phyloP scores from a whole-genome alignment of 2,888 invertebrate genomes.

The Pammene aurita region DNA sequence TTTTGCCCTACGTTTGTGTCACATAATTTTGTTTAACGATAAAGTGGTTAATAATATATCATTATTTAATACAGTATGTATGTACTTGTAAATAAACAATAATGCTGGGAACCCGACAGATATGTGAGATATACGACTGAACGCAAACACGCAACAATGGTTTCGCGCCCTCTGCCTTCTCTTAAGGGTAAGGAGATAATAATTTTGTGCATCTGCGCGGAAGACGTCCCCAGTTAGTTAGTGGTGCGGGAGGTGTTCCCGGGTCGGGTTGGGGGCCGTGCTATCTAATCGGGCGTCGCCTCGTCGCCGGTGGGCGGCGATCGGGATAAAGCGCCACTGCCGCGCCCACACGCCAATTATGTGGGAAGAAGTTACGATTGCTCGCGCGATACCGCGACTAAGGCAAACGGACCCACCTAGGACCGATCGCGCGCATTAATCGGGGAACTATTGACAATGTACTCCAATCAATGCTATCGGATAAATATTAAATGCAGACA shows the following conservation, averaged over 20 bases:
- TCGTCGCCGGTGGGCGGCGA: constrained; percentile 79
- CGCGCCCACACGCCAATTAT: constrained; percentile 82
- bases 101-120: background rate
- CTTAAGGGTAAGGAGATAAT: constrained; percentile 45
- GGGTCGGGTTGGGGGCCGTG: constrained; percentile 68
- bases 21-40: too few species aligned
- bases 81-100: too few species aligned
- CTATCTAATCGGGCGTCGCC: constrained; percentile 77
- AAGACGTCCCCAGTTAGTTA: constrained; percentile 54
- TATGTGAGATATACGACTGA: constrained; percentile 18
- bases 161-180: constrained; percentile 48
- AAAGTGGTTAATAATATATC: too few species aligned
- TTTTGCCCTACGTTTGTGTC: too few species aligned
- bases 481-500: constrained; percentile 43
- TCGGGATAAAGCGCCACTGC: constrained; percentile 75
- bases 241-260: constrained; percentile 60
- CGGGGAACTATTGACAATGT: constrained; percentile 70
- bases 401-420: constrained; percentile 70
- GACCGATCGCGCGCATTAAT: constrained; percentile 70
- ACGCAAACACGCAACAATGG: constrained; percentile 19
- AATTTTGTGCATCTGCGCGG: constrained; percentile 52
- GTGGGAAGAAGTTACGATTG: constrained; percentile 81
- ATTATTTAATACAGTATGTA: too few species aligned
- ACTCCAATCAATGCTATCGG: constrained; percentile 66
- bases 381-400: constrained; percentile 69